Evolutionary conservation across 2,888 invertebrate species (phyloP), one percentile per base, ranked within the genome.

Genomic region (Malthinus flaveolus): DNA sequence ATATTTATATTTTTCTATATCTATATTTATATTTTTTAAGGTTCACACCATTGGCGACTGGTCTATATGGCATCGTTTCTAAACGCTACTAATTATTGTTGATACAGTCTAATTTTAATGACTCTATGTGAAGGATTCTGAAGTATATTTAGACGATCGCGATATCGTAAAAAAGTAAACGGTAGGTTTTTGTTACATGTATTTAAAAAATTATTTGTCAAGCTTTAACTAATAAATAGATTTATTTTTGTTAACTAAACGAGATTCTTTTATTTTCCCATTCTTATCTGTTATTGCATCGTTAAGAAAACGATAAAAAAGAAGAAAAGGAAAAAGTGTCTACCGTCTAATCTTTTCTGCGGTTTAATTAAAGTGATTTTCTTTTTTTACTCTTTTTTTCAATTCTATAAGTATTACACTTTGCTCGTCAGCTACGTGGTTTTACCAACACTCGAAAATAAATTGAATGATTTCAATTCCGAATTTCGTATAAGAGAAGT

Each of bases 281-380:
- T 50, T 44, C 59, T 59, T 59, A 59, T 59, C 59, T 46, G 46
- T 54, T 59, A 59, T 59, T 59, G 53, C 59, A 59, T 59, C 59
- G 59, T 59, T 54, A 54, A 45, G 54, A 49, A 54, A 54, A 49
- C 59, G 54, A 59, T 59, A 59, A 59, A 59, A 49, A 34, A 33
- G 45, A 39, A 45, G 49, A 59, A 59, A 54, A 53, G 48, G 49
- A 59, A 53, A 53, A 52, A 48, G 59, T 46, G 34, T 54, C 46
- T 12, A 35, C 34, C 44, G 49, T 49, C 49, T 59, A 59, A 59
- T 59, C 59, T 54, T 59, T 59, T 58, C 52, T 54, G 59, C 15
- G 59, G 59, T 59, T 59, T 59, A 59, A 59, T 59, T 59, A 59
- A 59, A 54, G 49, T 35, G 49, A 59, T 54, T 59, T 53, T 59